Evolutionary conservation across 2,113 vertebrate species (phyloP), one percentile per base, ranked within the genome.

Genomic region (Brachirus orientalis): DNA sequence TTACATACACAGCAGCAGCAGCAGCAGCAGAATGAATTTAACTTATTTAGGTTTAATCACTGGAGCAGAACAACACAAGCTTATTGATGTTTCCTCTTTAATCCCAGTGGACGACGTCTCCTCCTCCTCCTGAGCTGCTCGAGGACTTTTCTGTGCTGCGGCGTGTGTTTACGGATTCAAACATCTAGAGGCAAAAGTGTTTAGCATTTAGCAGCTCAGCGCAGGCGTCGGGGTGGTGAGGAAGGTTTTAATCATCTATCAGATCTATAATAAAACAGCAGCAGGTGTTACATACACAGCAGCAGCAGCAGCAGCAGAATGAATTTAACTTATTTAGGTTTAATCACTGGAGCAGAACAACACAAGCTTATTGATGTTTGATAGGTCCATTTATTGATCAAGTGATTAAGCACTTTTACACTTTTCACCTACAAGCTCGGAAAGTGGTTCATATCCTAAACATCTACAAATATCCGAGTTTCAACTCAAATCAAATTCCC

Each of bases 181-280:
- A 72, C 61, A 66, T 63, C 68, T 71, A 51, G 19, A 55, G 71
- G 63, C 59, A 38, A 22, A 28, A 67, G 52, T 55, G 61, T 48
- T 84, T 74, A 71, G 66, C 73, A 71, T 64, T 11, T 46, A 72
- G 66, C 41, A 50, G 62, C 66, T 59, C 52, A 10, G 54, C 19
- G 69, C 67, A 28, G 1, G 47, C 64, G 56, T 72, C 38, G 40
- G 68, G 52, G 51, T 69, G 61, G 35, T n/a, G n/a, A n/a, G n/a
- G n/a, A n/a, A n/a, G n/a, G n/a, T 71, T 76, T 77, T 74, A 28
- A 28, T 64, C 55, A 71, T 77, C 55, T 1, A 48, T 70, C 70
- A 61, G 55, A 60, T 74, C 40, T 64, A 52, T 71, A 55, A 52
- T 59, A n/a, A 54, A 52, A 47, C 59, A 51, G 46, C 35, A 16